These are phyloP conservation scores for Oscheius onirici DNA, from an alignment of 2,888 invertebrate genomes.

Conservation along the genomic window DNA sequence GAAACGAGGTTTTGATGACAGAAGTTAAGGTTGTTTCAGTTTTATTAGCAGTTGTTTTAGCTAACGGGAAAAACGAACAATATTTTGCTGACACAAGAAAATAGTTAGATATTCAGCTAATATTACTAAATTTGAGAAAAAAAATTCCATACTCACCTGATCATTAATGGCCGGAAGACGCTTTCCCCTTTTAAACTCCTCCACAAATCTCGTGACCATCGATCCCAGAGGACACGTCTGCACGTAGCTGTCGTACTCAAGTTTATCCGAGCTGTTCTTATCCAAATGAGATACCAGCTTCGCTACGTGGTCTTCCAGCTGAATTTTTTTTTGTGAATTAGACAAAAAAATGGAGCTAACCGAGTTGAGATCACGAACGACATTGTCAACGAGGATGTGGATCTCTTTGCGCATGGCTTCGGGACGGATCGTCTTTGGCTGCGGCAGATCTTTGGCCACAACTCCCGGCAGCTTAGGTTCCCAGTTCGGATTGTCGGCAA, in stretches of 20 bases:
- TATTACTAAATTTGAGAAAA: background rate
- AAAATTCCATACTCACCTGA: background rate
- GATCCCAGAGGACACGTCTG: background rate
- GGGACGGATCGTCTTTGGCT: slow-evolving; percentile 21
- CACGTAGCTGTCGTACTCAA: slow-evolving; percentile 11
- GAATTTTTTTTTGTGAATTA: background rate
- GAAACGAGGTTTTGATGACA: no score
- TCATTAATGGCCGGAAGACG: background rate
- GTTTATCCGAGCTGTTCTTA: background rate
- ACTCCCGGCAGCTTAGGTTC: slow-evolving; percentile 27
- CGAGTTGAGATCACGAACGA: slow-evolving; percentile 39
- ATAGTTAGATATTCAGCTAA: no score
- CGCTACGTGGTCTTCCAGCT: slow-evolving; percentile 2
- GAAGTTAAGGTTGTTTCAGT: no score
- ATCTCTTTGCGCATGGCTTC: slow-evolving; percentile 40
- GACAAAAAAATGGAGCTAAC: background rate
- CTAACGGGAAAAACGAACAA: no score
- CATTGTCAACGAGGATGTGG: slow-evolving; percentile 44
- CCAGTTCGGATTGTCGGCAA: slow-evolving; percentile 29
- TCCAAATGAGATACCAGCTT: slow-evolving; percentile 2
- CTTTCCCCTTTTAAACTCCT: background rate
- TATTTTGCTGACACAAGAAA: no score
- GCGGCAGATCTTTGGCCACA: slow-evolving; percentile 34
- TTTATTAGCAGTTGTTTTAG: no score
- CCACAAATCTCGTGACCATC: slow-evolving; percentile 2